These are phyloP conservation scores for Calonectris borealis DNA, from an alignment of 2,113 vertebrate genomes.

Conservation along the genomic window DNA sequence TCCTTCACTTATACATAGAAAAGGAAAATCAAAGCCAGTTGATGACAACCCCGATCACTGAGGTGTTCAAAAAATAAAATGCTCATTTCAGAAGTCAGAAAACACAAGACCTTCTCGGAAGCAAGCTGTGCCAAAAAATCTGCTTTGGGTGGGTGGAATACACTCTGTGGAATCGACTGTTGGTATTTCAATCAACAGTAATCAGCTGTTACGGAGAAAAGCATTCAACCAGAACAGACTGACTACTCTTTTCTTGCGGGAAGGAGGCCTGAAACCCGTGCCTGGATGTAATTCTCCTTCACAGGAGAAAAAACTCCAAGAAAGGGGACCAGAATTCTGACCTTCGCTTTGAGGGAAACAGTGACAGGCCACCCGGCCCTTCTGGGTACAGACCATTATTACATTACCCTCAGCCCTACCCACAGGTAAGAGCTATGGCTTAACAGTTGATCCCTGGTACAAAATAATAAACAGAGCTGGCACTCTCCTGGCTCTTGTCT, in stretches of 20 bases:
- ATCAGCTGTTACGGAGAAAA: not conserved
- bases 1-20: not conserved
- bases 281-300: not conserved
- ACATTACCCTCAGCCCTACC: not conserved
- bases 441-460: not conserved
- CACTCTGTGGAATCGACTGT: not conserved
- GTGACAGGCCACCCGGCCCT: not conserved
- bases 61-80: not conserved
- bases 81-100: not conserved
- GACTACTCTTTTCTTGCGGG: not conserved
- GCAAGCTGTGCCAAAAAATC: slow-evolving; percentile 9
- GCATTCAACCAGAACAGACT: not conserved
- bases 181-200: not conserved
- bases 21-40: not conserved
- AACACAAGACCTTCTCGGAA: not conserved
- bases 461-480: not conserved
- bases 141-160: slow-evolving; percentile 26
- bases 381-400: too few species aligned
- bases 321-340: not conserved
- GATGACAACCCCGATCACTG: not conserved
- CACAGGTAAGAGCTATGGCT: not conserved
- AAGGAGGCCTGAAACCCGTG: not conserved
- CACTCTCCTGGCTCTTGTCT: not conserved
- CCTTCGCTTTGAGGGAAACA: not conserved
- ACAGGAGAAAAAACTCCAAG: not conserved